phyloP scores from a whole-genome alignment of 2,888 invertebrate species.

The Punctoribates punctum region DNA sequence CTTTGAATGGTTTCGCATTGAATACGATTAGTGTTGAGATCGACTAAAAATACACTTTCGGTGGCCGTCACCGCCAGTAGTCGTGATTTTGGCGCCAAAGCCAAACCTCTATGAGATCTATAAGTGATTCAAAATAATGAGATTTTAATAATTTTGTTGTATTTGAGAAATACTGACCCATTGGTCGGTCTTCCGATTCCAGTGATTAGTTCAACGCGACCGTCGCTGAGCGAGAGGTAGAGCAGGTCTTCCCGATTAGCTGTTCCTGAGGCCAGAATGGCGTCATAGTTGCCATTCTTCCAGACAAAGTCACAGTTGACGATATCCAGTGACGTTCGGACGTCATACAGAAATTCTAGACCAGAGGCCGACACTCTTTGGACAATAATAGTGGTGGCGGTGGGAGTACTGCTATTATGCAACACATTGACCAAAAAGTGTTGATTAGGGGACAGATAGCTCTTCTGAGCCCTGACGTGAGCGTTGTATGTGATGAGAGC shows the following conservation, averaged over 20 bases:
- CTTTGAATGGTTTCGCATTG: conserved; percentile 44
- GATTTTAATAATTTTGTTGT: neutral
- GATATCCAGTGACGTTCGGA: conserved; percentile 69
- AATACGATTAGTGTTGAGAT: conserved; percentile 43
- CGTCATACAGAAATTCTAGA: conserved; percentile 67
- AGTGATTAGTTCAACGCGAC: conserved; percentile 72
- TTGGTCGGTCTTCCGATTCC: conserved; percentile 59
- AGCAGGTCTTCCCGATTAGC: conserved; percentile 61
- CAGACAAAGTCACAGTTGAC: conserved; percentile 45
- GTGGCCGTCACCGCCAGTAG: conserved; percentile 42
- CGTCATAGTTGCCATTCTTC: conserved; percentile 46
- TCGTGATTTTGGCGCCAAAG: conserved; percentile 30
- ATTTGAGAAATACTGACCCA: conserved; percentile 37
- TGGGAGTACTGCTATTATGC: conserved; percentile 40
- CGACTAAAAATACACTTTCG: conserved; percentile 44
- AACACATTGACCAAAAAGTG: conserved; percentile 42
- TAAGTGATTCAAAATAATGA: neutral
- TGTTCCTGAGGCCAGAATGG: conserved; percentile 43
- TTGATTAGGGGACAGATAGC: conserved; percentile 53
- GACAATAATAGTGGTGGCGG: conserved; percentile 44
- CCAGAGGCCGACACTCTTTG: conserved; percentile 54
- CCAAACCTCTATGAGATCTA: conserved; percentile 43
- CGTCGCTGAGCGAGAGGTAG: conserved; percentile 66
- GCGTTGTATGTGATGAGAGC: conserved; percentile 64
- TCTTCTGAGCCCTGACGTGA: conserved; percentile 60